phyloP scores from a whole-genome alignment of 2,113 vertebrate genomes.

The Boleophthalmus pectinirostris region DNA sequence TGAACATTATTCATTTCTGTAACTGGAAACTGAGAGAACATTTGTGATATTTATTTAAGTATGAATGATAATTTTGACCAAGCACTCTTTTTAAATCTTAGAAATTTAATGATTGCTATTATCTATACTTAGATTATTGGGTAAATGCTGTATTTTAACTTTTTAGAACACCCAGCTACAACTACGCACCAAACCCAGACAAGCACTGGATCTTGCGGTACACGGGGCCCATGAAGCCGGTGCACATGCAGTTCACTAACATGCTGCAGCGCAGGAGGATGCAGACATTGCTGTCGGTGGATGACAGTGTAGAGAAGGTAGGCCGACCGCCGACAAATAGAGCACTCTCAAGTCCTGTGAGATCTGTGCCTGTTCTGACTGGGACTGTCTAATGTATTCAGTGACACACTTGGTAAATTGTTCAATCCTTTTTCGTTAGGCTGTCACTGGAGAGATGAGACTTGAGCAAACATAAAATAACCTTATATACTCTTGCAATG shows the following conservation, averaged over 20 bases:
- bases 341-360: slow-evolving; percentile 55
- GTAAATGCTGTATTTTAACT: background rate
- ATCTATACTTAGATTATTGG: background rate
- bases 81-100: background rate
- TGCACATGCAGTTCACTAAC: slow-evolving; percentile 99
- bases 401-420: slow-evolving; percentile 66
- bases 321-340: slow-evolving; percentile 20
- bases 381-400: slow-evolving; percentile 60
- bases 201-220: slow-evolving; percentile 99
- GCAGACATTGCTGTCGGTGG: slow-evolving; percentile 94
- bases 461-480: slow-evolving; percentile 26
- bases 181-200: slow-evolving; percentile 94
- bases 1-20: slow-evolving; percentile 4
- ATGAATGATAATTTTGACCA: background rate
- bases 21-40: slow-evolving; percentile 26
- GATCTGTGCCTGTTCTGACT: slow-evolving; percentile 65
- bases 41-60: slow-evolving; percentile 2
- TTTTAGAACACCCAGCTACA: slow-evolving; percentile 93
- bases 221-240: slow-evolving; percentile 95
- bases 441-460: slow-evolving; percentile 46
- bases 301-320: slow-evolving; percentile 94
- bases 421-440: slow-evolving; percentile 51
- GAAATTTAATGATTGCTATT: background rate
- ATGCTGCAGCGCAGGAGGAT: slow-evolving; percentile 93
- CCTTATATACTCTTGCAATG: slow-evolving; percentile 27